These are phyloP conservation scores for Pterobdella sp. DNA, from an alignment of 2,888 invertebrate species.

Conservation along the genomic window DNA sequence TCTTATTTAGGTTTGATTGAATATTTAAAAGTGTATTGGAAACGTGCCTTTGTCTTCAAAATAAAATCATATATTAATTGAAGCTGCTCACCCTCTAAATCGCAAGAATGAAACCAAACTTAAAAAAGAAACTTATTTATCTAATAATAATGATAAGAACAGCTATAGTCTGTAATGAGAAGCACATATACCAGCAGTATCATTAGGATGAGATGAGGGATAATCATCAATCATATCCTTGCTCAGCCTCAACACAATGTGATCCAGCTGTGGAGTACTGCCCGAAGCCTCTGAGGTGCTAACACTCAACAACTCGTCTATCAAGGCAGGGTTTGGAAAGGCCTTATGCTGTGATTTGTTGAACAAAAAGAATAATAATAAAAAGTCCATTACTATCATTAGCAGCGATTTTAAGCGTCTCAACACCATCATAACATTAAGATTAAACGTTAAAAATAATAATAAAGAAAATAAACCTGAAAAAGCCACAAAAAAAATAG, in stretches of 20 bases:
- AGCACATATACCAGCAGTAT: constrained; percentile 55
- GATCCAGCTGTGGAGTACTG: constrained; percentile 54
- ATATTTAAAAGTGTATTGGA: too few relatives aligned
- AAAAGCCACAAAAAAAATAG: neutral
- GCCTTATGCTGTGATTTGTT: neutral
- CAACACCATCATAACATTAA: neutral
- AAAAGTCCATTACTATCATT: neutral
- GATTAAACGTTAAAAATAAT: too few relatives aligned
- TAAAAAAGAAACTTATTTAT: too few relatives aligned
- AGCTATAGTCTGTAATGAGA: constrained; percentile 42
- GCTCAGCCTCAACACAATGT: constrained; percentile 63
- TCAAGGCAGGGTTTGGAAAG: neutral
- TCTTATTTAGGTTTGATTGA: too few relatives aligned
- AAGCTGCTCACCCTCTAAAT: constrained; percentile 59
- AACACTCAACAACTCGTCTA: neutral
- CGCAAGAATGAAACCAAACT: constrained; percentile 57
- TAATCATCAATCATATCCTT: constrained; percentile 54
- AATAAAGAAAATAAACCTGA: neutral
- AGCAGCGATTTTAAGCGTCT: neutral
- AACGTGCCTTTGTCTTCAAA: too few relatives aligned
- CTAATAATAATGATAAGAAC: too few relatives aligned
- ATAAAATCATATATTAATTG: constrained; percentile 40
- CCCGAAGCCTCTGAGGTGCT: neutral
- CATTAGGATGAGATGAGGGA: constrained; percentile 67
- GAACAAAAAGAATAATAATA: neutral